Evolutionary conservation across 2,113 vertebrate genomes (phyloP), one percentile per base, ranked within the genome.

Genomic region (Microtus ochrogaster): DNA sequence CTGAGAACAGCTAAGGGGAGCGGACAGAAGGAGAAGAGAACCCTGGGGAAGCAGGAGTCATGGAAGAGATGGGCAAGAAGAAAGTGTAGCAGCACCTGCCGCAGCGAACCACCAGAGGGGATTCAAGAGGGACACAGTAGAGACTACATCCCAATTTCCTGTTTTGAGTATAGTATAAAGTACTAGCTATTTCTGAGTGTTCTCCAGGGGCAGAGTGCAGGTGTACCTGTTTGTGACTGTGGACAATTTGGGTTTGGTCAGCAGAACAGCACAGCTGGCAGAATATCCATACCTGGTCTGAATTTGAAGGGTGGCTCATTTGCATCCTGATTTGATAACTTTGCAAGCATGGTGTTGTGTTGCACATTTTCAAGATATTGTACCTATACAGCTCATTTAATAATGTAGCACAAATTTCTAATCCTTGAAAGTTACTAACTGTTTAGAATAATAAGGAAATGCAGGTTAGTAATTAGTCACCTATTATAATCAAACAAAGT

Each of bases 191-290:
- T 5, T 13, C 1, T 17, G n/a, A 58, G 30, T 17, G 17, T 2
- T 52, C 3, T 26, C 49, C 2, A 47, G 55, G 0, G 47, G 82
- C 24, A 33, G 28, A 68, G 82, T 47, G 77, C 14, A 9, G 28
- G 41, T 44, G 41, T 44, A 30, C 39, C 39, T 21, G 65, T 16
- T 47, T 72, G 33, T 72, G 5, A 22, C 19, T 72, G 1, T 1
- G 74, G 92, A 76, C 74, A 49, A 22, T 24, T 24, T 52, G n/a
- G 5, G 74, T 1, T 17, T 0, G 26, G 70, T 28, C 41, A 39
- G 36, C 0, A 2, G 0, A 14, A 65, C 0, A 22, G 10, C 55
- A 30, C 11, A 70, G 33, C 0, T 12, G 79, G 84, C 10, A 9
- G 65, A 17, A 16, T 10, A 61, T 3, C 82, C 2, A 3, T 4